Conservation (phyloP, 2,113 vertebrate species). For the Crotalus tigris region DNA sequence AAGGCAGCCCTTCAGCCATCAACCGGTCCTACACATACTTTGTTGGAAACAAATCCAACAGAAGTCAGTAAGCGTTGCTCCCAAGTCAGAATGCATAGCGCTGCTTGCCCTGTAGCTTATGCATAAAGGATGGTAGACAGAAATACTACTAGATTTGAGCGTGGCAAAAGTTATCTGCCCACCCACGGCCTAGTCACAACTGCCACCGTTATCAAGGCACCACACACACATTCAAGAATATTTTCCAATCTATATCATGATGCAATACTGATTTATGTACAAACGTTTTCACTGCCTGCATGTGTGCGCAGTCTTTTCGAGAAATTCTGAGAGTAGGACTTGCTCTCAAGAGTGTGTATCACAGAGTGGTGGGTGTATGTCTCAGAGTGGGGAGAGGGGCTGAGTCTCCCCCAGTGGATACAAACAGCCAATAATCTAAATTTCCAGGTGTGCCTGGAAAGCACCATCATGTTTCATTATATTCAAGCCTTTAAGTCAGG, state of each 20-base stretch:
- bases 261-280: background rate
- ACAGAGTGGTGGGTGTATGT: background rate
- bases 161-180: background rate
- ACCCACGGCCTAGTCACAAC: background rate
- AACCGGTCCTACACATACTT: background rate
- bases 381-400: too few species aligned
- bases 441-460: background rate
- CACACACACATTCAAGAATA: background rate
- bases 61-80: background rate
- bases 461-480: background rate
- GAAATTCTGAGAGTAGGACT: background rate
- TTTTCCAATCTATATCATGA: background rate
- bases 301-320: background rate
- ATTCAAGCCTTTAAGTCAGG: background rate
- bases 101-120: background rate
- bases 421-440: background rate
- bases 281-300: background rate
- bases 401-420: too few species aligned
- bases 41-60: background rate
- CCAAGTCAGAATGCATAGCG: background rate
- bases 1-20: background rate
- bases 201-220: background rate
- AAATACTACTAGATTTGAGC: background rate
- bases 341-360: too few species aligned
- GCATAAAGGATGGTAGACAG: background rate